These are phyloP conservation scores for Budorcas taxicolor DNA, from an alignment of 2,113 vertebrate genomes.

Conservation along the genomic window DNA sequence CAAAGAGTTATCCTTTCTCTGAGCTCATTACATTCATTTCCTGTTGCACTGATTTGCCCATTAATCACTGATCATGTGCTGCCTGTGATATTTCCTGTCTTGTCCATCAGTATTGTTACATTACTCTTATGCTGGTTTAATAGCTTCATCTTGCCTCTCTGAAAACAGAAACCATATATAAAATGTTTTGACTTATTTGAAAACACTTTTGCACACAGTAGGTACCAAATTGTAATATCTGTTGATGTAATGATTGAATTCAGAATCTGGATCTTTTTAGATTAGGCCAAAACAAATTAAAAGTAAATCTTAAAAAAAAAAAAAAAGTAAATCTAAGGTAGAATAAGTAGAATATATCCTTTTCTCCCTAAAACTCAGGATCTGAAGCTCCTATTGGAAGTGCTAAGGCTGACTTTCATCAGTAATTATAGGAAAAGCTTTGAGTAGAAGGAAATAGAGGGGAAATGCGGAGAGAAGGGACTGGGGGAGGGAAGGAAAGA, in stretches of 20 bases:
- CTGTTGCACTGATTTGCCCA: conserved; percentile 11
- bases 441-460: background rate
- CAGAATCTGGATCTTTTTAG: background rate
- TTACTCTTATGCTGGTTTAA: background rate
- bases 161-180: background rate
- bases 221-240: background rate
- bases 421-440: background rate
- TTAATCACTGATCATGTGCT: background rate
- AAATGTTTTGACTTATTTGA: background rate
- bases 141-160: background rate
- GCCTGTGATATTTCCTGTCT: background rate
- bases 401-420: background rate
- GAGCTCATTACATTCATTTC: conserved; percentile 21
- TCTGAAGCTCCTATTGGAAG: background rate
- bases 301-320: background rate
- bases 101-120: background rate
- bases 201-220: background rate
- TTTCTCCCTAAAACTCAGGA: background rate
- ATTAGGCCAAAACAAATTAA: background rate
- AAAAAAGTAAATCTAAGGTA: background rate
- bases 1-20: background rate
- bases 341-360: background rate
- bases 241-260: background rate
- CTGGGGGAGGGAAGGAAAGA: background rate
- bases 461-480: background rate